Evolutionary conservation across 1,140 invertebrate genomes (phyloP).

Genomic region (Nasonia giraulti): DNA sequence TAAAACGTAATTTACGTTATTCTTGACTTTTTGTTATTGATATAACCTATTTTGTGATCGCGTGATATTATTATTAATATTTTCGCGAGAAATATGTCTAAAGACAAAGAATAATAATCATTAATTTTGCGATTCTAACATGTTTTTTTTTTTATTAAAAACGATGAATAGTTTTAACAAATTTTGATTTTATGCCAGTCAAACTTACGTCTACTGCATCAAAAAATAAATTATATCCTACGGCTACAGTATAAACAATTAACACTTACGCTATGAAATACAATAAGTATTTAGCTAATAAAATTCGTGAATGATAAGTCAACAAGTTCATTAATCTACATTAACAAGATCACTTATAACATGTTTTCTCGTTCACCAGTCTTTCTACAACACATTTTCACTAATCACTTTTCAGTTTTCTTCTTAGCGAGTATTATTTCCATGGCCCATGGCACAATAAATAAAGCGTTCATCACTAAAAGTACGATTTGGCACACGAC

Average conservation of each 20-base stretch:
- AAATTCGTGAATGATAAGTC: constrained; percentile 39
- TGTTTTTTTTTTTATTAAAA: too few relatives aligned
- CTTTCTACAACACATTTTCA: constrained; percentile 19
- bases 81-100: too few relatives aligned
- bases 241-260: constrained; percentile 22
- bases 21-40: too few relatives aligned
- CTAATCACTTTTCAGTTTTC: constrained; percentile 48
- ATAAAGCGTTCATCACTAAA: constrained; percentile 63
- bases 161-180: too few relatives aligned
- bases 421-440: constrained; percentile 61
- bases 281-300: constrained; percentile 38
- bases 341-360: constrained; percentile 22
- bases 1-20: too few relatives aligned
- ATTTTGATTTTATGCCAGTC: too few relatives aligned
- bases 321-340: constrained; percentile 27
- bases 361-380: constrained; percentile 23
- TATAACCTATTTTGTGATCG: too few relatives aligned
- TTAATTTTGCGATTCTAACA: too few relatives aligned
- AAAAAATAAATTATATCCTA: constrained; percentile 18
- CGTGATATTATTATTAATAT: too few relatives aligned
- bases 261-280: constrained; percentile 38
- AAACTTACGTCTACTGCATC: background rate
- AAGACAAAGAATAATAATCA: too few relatives aligned
- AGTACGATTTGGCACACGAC: constrained; percentile 64
- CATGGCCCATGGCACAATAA: constrained; percentile 68